A percentile compares a stretch with the other conserved stretches of the same genome.
These are phyloP conservation scores for Cichlasoma orientale DNA, from an alignment of 2,797 vertebrate genomes.

Conservation along the genomic window DNA sequence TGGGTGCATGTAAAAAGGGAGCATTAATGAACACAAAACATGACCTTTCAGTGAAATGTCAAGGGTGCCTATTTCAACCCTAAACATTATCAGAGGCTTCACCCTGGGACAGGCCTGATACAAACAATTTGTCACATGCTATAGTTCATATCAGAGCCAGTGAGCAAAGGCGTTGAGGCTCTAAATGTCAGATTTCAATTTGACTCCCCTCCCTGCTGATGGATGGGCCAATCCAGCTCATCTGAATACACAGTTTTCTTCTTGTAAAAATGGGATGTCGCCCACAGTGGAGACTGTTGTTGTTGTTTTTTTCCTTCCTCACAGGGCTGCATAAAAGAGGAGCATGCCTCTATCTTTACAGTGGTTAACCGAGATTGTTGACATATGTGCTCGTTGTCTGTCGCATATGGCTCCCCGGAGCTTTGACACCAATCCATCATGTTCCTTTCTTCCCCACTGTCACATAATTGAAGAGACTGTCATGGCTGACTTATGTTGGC, in stretches of 20 bases:
- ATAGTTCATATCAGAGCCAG: slow-evolving; percentile 72
- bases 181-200: slow-evolving; percentile 83
- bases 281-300: slow-evolving; percentile 42
- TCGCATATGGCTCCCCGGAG: slow-evolving; percentile 43
- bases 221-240: slow-evolving; percentile 68
- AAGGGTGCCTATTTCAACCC: slow-evolving; percentile 70
- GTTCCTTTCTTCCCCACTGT: slow-evolving; percentile 58
- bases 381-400: slow-evolving; percentile 59
- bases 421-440: slow-evolving; percentile 68
- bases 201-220: slow-evolving; percentile 67
- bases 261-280: slow-evolving; percentile 48
- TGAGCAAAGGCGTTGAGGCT: slow-evolving; percentile 62
- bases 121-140: slow-evolving; percentile 77
- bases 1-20: slow-evolving; percentile 44
- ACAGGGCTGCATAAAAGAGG: slow-evolving; percentile 31
- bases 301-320: slow-evolving; percentile 19
- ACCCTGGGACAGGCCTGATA: slow-evolving; percentile 61
- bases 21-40: slow-evolving; percentile 67
- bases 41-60: slow-evolving; percentile 78
- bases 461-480: slow-evolving; percentile 73
- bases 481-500: slow-evolving; percentile 69
- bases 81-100: slow-evolving; percentile 73
- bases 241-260: slow-evolving; percentile 66
- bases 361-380: slow-evolving; percentile 69
- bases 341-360: slow-evolving; percentile 39